Conservation (phyloP, 2,113 vertebrate genomes). For the Varanus komodoensis region DNA sequence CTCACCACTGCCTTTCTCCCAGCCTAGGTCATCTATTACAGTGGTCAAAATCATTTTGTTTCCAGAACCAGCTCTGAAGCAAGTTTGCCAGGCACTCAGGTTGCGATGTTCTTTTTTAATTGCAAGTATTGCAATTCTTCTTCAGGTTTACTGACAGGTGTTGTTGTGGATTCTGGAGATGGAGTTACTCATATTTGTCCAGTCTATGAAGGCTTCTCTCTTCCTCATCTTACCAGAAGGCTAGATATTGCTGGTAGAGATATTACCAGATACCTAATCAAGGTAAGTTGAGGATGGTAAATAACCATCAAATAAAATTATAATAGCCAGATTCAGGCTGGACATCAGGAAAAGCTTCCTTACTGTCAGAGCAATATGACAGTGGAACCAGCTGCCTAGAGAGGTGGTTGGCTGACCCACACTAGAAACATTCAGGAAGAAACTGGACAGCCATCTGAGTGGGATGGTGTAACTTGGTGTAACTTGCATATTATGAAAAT, state of each 20-base stretch:
- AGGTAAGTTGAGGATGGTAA: constrained; percentile 78
- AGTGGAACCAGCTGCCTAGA: too few species aligned
- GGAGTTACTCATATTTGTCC: constrained; percentile 98
- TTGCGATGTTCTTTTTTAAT: background rate
- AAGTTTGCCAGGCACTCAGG: background rate
- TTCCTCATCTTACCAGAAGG: constrained; percentile 95
- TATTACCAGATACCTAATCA: constrained; percentile 98
- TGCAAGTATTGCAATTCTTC: background rate
- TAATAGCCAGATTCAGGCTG: too few species aligned
- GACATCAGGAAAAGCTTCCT: too few species aligned
- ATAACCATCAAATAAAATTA: too few species aligned
- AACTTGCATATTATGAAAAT: too few species aligned
- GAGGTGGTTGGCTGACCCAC: too few species aligned
- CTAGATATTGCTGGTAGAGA: constrained; percentile 97
- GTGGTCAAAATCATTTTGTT: background rate
- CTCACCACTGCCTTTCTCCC: background rate
- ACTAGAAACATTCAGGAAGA: too few species aligned
- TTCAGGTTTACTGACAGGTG: constrained; percentile 93
- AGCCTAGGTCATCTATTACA: background rate
- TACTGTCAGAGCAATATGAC: too few species aligned
- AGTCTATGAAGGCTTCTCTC: constrained; percentile 98
- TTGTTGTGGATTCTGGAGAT: constrained; percentile 97
- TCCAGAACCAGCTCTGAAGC: background rate
- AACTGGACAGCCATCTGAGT: too few species aligned
- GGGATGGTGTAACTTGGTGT: too few species aligned